Evolutionary conservation across 1,140 invertebrate genomes (phyloP).

Genomic region (Euura saliciscinereae): DNA sequence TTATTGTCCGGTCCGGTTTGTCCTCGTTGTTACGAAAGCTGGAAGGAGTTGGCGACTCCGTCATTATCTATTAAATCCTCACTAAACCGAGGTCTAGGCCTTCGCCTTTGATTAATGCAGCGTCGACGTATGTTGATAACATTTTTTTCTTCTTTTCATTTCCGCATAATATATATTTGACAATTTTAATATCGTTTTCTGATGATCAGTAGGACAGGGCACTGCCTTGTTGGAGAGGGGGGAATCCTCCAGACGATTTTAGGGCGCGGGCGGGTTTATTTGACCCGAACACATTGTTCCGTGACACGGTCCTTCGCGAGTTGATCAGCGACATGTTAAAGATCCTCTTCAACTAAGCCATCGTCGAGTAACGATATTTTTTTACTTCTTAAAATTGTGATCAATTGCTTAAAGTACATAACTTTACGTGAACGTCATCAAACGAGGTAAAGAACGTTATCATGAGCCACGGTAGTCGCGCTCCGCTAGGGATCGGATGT

Average conservation of each 20-base stretch:
- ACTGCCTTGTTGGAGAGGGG: no score
- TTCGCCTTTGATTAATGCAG: neutral
- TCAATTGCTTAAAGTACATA: no score
- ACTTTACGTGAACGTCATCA: no score
- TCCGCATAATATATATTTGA: neutral
- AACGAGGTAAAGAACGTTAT: no score
- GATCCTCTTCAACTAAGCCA: neutral
- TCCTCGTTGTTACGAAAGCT: conserved; percentile 39
- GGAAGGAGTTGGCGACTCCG: conserved; percentile 48
- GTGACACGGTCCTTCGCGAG: neutral
- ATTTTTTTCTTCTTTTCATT: neutral
- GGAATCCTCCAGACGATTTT: neutral
- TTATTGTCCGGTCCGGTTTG: conserved; percentile 42
- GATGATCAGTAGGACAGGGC: no score
- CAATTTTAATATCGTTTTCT: neutral
- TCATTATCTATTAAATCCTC: conserved; percentile 43
- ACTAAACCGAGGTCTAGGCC: neutral
- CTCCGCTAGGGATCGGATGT: neutral
- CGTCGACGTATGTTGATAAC: neutral
- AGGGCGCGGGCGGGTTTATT: neutral
- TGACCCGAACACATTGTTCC: neutral
- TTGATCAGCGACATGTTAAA: neutral
- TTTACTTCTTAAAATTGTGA: neutral
- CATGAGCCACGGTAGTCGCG: neutral
- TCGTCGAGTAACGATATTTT: neutral